Base-by-base conservation (phyloP, 2,888 invertebrate species). In the Poecilobothrus nobilitatus region DNA sequence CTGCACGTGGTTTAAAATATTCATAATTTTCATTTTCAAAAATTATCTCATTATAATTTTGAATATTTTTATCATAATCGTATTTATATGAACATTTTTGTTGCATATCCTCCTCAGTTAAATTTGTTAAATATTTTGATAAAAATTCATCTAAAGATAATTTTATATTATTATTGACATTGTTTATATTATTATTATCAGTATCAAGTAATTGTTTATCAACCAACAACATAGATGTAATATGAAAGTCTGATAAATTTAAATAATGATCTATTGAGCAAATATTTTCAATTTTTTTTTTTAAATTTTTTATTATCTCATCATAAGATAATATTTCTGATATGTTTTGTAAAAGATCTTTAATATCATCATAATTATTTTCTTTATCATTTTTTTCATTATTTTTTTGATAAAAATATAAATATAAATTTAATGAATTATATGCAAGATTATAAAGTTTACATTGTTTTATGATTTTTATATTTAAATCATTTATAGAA, bases 381-480 rank as follows among this genome's bases (percentile, higher is more conserved):
- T 27, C 27, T 27, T 53, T n/a, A 18, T 53, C 18, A 63, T 15
- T 27, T 2, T 33, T 27, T 63, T 63, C 12, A 27, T 27, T 27
- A 22, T 22, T 21, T 22, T 27, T 12, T 63, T 63, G 4, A 65
- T 65, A 65, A n/a, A 34, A 65, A 37, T 18, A 65, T 18, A 65
- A 37, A 65, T 65, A 65, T 20, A 34, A 5, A 65, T 22, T 65
- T 37, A 65, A 65, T 2, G 33, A 20, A 65, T 71, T 71, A 62
- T 68, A 70, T n/a, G 70, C 68, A 21, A 73, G 63, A 64, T 71
- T n/a, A 12, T 70, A 64, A 12, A 72, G 22, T n/a, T 65, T 44
- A 64, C 65, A 65, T 34, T 70, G 6, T 15, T 53, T 53, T 53
- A 53, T 15, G 2, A 15, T 12, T 3, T 53, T 53, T n/a, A 6